Conservation (phyloP, 2,797 vertebrate species). For the Tympanoctomys barrerae region DNA sequence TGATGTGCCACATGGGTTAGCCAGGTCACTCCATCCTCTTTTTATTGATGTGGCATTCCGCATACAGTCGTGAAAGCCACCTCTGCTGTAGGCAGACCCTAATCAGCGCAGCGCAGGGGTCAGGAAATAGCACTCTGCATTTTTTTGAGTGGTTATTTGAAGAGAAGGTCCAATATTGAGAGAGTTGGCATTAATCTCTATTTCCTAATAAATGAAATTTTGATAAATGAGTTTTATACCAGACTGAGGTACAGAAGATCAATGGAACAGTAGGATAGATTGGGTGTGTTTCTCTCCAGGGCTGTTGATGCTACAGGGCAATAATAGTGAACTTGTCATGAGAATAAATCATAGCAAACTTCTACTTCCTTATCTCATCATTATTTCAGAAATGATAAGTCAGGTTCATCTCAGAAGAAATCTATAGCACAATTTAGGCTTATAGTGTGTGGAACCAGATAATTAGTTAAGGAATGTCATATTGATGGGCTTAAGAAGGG, state of each 20-base stretch:
- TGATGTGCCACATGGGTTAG: not conserved
- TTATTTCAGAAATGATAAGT: not conserved
- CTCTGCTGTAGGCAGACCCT: not conserved
- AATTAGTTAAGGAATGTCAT: not conserved
- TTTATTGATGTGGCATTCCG: not conserved
- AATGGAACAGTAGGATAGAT: not conserved
- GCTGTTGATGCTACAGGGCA: not conserved
- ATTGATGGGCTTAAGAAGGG: not conserved
- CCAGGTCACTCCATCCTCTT: not conserved
- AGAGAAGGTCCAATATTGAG: not conserved
- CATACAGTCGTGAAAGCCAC: not conserved
- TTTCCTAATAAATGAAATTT: not conserved
- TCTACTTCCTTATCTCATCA: not conserved
- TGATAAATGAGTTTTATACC: not conserved
- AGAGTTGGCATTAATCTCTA: not conserved
- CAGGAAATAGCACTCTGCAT: constrained; percentile 47
- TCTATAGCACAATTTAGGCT: not conserved
- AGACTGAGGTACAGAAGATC: not conserved
- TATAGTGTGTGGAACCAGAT: not conserved
- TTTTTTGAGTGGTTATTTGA: constrained; percentile 21
- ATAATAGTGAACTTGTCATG: not conserved
- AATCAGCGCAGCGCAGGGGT: not conserved
- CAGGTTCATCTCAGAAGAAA: not conserved
- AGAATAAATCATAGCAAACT: not conserved
- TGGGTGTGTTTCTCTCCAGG: not conserved